These are phyloP conservation scores for Odobenus rosmarus DNA, from an alignment of 2,113 vertebrate genomes.

Conservation along the genomic window DNA sequence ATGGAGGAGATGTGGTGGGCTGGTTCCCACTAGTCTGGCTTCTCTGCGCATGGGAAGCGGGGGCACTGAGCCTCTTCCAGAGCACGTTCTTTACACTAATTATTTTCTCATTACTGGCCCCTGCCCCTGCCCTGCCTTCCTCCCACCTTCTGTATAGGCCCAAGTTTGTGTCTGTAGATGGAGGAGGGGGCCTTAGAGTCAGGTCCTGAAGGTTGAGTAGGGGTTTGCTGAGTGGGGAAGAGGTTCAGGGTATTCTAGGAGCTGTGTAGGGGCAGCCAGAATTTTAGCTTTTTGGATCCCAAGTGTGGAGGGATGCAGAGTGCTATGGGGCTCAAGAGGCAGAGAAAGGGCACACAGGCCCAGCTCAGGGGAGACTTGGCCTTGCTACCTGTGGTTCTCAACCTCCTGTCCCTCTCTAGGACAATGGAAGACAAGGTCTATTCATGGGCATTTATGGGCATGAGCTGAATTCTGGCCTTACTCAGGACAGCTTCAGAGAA, in stretches of 20 bases:
- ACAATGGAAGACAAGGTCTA: not conserved
- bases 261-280: not conserved
- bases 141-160: not conserved
- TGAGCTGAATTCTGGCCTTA: not conserved
- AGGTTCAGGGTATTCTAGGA: not conserved
- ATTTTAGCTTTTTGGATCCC: not conserved
- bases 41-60: accelerated
- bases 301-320: not conserved
- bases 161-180: not conserved
- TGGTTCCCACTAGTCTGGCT: not conserved
- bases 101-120: not conserved
- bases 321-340: accelerated
- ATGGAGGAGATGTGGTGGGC: not conserved
- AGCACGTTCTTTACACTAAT: not conserved
- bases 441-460: not conserved
- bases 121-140: not conserved
- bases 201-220: not conserved
- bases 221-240: not conserved
- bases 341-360: not conserved
- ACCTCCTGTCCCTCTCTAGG: not conserved
- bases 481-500: not conserved
- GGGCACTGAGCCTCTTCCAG: not conserved
- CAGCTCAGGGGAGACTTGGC: not conserved
- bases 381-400: not conserved
- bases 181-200: not conserved